Conservation (phyloP, 1,140 invertebrate genomes). For the Reticulitermes speratus region DNA sequence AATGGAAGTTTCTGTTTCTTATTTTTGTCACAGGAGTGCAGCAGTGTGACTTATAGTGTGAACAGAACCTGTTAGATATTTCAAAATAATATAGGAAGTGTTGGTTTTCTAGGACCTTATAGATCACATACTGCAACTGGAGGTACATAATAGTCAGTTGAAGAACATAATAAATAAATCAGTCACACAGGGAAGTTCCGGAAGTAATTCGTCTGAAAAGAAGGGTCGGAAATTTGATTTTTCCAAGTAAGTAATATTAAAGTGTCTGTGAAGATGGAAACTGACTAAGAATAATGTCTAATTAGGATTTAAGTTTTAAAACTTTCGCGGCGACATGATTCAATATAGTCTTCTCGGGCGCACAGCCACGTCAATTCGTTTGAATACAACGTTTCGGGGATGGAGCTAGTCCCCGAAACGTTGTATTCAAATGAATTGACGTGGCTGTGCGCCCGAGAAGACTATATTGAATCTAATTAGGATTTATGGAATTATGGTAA, state of each 20-base stretch:
- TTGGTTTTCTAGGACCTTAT: constrained; percentile 13
- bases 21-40: background rate
- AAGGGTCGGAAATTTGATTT: constrained; percentile 20
- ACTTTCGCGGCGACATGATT: too few relatives aligned
- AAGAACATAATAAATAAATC: constrained; percentile 25
- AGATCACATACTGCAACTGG: constrained; percentile 17
- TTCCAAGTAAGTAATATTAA: constrained; percentile 13
- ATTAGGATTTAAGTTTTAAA: too few relatives aligned
- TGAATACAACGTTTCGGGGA: too few relatives aligned
- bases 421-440: too few relatives aligned
- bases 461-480: too few relatives aligned
- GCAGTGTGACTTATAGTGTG: background rate
- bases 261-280: too few relatives aligned
- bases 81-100: background rate
- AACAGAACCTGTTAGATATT: background rate
- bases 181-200: background rate
- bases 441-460: too few relatives aligned
- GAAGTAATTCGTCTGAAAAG: background rate
- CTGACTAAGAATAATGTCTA: too few relatives aligned
- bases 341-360: too few relatives aligned
- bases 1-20: background rate
- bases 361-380: too few relatives aligned
- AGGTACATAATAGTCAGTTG: constrained; percentile 16
- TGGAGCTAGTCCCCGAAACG: too few relatives aligned
- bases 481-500: too few relatives aligned